Percentiles rank a stretch among this genome's conserved stretches.
Evolutionary conservation across 2,113 vertebrate species (phyloP).

Genomic region (Microcebus lehilahytsara): DNA sequence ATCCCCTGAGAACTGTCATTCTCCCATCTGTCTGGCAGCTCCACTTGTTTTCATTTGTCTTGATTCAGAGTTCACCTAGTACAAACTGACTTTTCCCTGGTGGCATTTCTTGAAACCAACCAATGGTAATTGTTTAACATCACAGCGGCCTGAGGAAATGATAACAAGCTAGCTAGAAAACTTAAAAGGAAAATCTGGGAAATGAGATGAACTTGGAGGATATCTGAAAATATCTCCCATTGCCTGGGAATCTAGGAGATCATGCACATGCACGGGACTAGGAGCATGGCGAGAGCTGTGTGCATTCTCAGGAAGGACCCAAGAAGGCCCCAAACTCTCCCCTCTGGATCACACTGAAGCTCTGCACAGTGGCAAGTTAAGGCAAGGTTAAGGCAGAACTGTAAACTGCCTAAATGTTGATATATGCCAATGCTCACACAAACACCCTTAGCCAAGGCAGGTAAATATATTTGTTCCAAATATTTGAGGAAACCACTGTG

Average conservation of each 20-base stretch:
- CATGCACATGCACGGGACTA: background rate
- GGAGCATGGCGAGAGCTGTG: background rate
- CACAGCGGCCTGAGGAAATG: background rate
- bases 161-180: background rate
- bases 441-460: background rate
- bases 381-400: background rate
- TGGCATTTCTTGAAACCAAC: background rate
- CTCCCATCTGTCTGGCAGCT: background rate
- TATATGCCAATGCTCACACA: background rate
- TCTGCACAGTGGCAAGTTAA: background rate
- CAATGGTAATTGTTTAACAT: background rate
- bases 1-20: background rate
- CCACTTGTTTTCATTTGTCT: background rate
- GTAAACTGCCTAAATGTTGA: background rate
- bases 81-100: background rate
- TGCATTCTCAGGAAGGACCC: background rate
- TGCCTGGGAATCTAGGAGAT: background rate
- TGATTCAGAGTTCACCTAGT: background rate
- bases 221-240: background rate
- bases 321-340: background rate
- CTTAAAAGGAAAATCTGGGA: background rate
- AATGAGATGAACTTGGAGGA: background rate
- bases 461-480: background rate
- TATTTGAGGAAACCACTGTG: background rate
- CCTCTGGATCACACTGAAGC: background rate